These are phyloP conservation scores for Abramis brama DNA, from an alignment of 2,113 vertebrate species.

Conservation along the genomic window DNA sequence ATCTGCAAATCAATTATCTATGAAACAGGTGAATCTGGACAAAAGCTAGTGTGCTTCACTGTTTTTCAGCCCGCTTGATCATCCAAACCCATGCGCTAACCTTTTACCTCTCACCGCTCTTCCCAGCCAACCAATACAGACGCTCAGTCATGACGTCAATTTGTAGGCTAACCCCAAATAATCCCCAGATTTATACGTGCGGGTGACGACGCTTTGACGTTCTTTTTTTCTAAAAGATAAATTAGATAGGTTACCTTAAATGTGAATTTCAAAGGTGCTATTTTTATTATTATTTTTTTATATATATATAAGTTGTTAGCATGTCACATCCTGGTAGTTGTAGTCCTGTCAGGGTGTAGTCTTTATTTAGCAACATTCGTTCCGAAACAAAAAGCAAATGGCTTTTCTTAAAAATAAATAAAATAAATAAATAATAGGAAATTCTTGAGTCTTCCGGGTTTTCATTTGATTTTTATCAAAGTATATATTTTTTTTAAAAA, in stretches of 20 bases:
- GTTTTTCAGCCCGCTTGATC: constrained; percentile 45
- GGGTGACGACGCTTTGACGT: neutral
- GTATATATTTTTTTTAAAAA: too few relatives aligned
- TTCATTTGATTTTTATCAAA: neutral
- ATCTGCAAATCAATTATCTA: neutral
- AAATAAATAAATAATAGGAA: neutral
- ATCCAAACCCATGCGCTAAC: constrained; percentile 51
- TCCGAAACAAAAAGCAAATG: neutral
- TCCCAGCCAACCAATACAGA: neutral
- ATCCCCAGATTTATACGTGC: neutral
- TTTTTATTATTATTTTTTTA: neutral
- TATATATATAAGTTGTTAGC: neutral
- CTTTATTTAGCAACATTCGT: neutral
- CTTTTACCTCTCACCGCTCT: constrained; percentile 51
- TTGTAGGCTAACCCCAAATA: neutral
- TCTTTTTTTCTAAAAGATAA: neutral
- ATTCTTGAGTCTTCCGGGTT: neutral
- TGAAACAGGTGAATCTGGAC: neutral
- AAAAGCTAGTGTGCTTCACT: neutral
- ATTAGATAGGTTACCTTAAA: neutral
- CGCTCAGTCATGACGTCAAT: constrained; percentile 29
- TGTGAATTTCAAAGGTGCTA: neutral
- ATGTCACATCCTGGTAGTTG: neutral
- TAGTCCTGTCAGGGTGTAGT: neutral
- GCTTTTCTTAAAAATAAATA: neutral